Conservation (phyloP, 2,113 vertebrate species). For the Heloderma charlesbogerti region DNA sequence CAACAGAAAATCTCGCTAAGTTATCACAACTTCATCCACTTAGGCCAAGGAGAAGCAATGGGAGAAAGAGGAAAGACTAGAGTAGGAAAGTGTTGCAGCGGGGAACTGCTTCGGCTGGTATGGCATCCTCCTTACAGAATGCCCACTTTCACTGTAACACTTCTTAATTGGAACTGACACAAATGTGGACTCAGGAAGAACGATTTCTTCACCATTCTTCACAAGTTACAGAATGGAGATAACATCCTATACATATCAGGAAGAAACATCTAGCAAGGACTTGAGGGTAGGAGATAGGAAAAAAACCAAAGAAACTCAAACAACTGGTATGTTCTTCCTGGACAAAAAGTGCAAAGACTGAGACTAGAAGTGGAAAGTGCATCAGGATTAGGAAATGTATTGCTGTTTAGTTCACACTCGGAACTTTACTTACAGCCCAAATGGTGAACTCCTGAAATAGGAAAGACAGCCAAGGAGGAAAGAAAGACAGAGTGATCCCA, state of each 20-base stretch:
- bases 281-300: slow-evolving; percentile 72
- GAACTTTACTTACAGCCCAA: slow-evolving; percentile 94
- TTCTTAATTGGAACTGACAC: slow-evolving; percentile 64
- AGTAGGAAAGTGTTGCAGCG: slow-evolving; percentile 64
- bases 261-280: slow-evolving; percentile 73
- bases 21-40: slow-evolving; percentile 92
- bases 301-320: slow-evolving; percentile 73
- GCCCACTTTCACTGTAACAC: slow-evolving; percentile 71
- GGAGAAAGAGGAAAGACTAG: slow-evolving; percentile 77
- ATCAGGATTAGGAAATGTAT: slow-evolving; percentile 72
- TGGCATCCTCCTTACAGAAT: slow-evolving; percentile 78
- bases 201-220: slow-evolving; percentile 68
- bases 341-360: slow-evolving; percentile 70
- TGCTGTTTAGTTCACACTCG: slow-evolving; percentile 74
- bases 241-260: slow-evolving; percentile 64
- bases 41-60: slow-evolving; percentile 83
- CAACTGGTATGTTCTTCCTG: slow-evolving; percentile 73
- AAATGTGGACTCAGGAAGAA: slow-evolving; percentile 55
- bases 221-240: slow-evolving; percentile 67
- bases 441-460: slow-evolving; percentile 94
- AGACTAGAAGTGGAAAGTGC: slow-evolving; percentile 73
- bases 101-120: slow-evolving; percentile 68
- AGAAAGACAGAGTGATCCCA: slow-evolving; percentile 84
- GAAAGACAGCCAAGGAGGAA: slow-evolving; percentile 87
- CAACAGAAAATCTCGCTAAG: slow-evolving; percentile 99